Base-by-base conservation (phyloP, 2,113 vertebrate genomes). In the Montifringilla adamsi region DNA sequence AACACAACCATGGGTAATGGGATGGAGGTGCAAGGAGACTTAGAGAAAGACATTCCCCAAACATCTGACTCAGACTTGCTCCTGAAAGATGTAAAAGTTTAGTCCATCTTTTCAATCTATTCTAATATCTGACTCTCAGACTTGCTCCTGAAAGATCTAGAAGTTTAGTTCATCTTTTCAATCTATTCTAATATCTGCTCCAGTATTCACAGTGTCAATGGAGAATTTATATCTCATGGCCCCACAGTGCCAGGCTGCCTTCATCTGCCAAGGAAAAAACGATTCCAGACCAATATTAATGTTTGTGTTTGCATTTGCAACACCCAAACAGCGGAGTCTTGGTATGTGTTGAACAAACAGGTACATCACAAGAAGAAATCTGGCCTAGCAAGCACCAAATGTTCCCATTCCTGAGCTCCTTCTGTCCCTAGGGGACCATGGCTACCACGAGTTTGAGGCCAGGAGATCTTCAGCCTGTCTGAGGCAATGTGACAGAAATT, bases 1-100 rank as follows among this genome's bases (percentile, higher is more conserved):
- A 44, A 6, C 6, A 37, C 50, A 89, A n/a, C 4, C 0, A 0
- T 5, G 33, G 60, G 16, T 33, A 90, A 49, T 5, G 24, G 21
- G 12, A 9, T 33, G 12, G 15, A 74, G 22, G 31, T 33, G 43
- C 30, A 68, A 44, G 13, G 64, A 55, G 30, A 60, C 17, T 17
- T 26, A 10, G 46, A 62, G 49, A 10, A 2, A 85, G 70, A 44
- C 46, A n/a, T 35, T 74, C 28, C 37, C 67, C 59, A 86, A 53
- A 35, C 6, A 84, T 16, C 13, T 73, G 73, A 49, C n/a, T 72
- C 80, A 23, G 41, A 67, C 50, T 39, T 83, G 15, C 53, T 55
- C 43, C 46, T 67, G 55, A 35, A 86, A 90, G 28, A 17, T 50
- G 47, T 62, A 5, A 6, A 90, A 69, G 37, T 53, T 80, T 6